phyloP scores from a whole-genome alignment of 2,888 invertebrate species.

The Mystacides longicornis region DNA sequence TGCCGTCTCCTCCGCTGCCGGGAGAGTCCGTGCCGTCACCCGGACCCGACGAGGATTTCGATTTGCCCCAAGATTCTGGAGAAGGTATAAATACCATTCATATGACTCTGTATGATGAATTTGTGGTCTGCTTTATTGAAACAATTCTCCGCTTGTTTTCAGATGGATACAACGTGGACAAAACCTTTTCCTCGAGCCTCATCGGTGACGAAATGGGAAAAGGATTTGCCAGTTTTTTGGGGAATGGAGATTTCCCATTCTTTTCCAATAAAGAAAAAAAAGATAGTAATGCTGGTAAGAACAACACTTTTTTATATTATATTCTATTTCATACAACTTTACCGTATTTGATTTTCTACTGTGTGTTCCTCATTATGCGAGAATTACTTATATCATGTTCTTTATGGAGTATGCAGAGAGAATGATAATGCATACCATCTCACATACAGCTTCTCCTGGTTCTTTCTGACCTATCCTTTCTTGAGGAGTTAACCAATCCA shows the following conservation, averaged over 20 bases:
- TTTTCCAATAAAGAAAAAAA: constrained; percentile 7
- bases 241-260: constrained; percentile 24
- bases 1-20: constrained; percentile 42
- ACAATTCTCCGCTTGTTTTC: background rate
- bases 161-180: constrained; percentile 40
- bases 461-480: too few relatives aligned
- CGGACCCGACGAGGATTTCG: constrained; percentile 74
- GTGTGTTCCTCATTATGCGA: too few relatives aligned
- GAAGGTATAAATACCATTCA: background rate
- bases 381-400: too few relatives aligned
- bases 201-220: constrained; percentile 42
- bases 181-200: constrained; percentile 43
- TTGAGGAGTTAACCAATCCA: too few relatives aligned
- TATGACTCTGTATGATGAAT: too few relatives aligned
- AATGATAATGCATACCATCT: too few relatives aligned
- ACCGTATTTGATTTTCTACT: too few relatives aligned
- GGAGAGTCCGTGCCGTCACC: constrained; percentile 67
- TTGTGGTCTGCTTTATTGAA: background rate
- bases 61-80: constrained; percentile 48
- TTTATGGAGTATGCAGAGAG: too few relatives aligned
- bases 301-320: background rate
- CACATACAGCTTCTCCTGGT: too few relatives aligned
- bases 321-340: too few relatives aligned
- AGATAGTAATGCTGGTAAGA: constrained; percentile 6
- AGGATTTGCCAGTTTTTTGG: constrained; percentile 42